Conservation (phyloP, 2,888 invertebrate genomes). For the Trichogramma dendrolimi region DNA sequence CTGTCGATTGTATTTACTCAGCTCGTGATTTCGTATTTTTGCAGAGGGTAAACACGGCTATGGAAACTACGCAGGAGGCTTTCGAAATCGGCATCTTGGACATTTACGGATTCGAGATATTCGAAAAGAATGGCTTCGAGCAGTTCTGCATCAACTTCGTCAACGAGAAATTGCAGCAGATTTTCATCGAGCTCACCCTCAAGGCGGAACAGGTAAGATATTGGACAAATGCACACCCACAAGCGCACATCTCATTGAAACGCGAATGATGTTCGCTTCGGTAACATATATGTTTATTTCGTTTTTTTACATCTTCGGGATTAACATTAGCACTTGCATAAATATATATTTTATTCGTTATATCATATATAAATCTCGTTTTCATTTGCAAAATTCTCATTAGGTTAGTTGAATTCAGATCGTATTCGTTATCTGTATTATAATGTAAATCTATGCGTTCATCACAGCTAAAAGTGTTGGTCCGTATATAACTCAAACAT, state of each 20-base stretch:
- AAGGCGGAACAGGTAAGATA: constrained; percentile 64
- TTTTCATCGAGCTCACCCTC: constrained; percentile 67
- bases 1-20: background rate
- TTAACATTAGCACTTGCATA: no score
- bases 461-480: constrained; percentile 25
- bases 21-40: background rate
- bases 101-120: constrained; percentile 70
- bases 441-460: constrained; percentile 22
- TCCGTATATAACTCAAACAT: background rate
- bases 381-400: no score
- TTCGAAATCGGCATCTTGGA: constrained; percentile 63
- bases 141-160: constrained; percentile 71
- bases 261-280: background rate
- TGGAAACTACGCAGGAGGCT: constrained; percentile 55
- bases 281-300: constrained; percentile 1
- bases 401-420: no score
- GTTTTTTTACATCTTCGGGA: no score
- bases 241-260: constrained; percentile 15
- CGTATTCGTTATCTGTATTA: background rate
- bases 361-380: no score
- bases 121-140: constrained; percentile 66
- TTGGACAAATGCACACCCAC: background rate
- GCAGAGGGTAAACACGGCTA: constrained; percentile 62
- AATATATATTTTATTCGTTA: no score
- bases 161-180: constrained; percentile 69